Conservation (phyloP, 2,113 vertebrate genomes). For the Lates calcarifer region DNA sequence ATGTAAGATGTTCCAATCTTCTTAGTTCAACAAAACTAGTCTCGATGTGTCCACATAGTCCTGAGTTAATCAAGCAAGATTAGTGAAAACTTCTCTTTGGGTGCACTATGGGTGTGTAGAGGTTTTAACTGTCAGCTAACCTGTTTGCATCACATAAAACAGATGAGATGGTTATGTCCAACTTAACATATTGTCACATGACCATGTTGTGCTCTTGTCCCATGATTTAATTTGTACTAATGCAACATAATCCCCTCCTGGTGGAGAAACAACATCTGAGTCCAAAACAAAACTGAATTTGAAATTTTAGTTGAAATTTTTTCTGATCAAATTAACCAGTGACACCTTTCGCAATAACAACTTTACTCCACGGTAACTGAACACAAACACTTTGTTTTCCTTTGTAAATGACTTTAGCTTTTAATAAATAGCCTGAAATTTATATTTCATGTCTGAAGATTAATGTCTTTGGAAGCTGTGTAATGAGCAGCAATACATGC, state of each 20-base stretch:
- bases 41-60: too few species aligned
- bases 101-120: too few species aligned
- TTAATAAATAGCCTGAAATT: constrained; percentile 45
- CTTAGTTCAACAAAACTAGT: too few species aligned
- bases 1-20: too few species aligned
- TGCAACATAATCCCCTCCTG: background rate
- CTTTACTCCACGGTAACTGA: constrained; percentile 4
- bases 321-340: constrained; percentile 25
- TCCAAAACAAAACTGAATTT: background rate
- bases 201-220: background rate
- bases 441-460: constrained; percentile 58
- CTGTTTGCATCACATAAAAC: too few species aligned
- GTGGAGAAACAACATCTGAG: background rate
- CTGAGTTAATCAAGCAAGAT: background rate
- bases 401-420: constrained; percentile 41
- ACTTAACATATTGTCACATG: background rate
- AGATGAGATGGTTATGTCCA: background rate
- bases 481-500: constrained; percentile 29
- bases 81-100: background rate
- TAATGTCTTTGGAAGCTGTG: constrained; percentile 33
- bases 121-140: background rate
- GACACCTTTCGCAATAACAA: constrained; percentile 15
- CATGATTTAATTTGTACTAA: background rate
- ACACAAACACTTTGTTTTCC: constrained; percentile 22
- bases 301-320: constrained; percentile 5